Conservation (phyloP, 2,888 invertebrate genomes). For the Lobophora halterata region DNA sequence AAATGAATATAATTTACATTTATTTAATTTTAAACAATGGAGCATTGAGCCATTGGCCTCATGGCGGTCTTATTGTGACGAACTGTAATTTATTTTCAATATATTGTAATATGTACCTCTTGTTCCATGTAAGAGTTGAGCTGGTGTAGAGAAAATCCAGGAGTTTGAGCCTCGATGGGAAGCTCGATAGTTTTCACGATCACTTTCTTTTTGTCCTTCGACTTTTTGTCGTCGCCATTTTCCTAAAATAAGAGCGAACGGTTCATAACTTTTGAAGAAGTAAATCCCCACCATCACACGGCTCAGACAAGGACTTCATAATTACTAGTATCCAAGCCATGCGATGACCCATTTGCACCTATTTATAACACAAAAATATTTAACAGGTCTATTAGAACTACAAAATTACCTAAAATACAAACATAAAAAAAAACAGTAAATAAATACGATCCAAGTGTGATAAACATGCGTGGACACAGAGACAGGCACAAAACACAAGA, state of each 20-base stretch:
- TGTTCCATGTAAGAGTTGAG: slow-evolving; percentile 88
- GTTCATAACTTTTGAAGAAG: slow-evolving; percentile 52
- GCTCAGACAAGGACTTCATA: slow-evolving; percentile 33
- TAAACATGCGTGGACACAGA: slow-evolving; percentile 80
- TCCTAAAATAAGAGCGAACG: slow-evolving; percentile 67
- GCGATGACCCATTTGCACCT: slow-evolving; percentile 77
- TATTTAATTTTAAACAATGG: too few relatives aligned
- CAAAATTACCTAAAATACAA: slow-evolving; percentile 44
- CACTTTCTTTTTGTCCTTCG: slow-evolving; percentile 86
- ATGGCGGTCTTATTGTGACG: too few relatives aligned
- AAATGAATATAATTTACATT: too few relatives aligned
- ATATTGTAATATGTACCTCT: slow-evolving; percentile 86
- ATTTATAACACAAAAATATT: slow-evolving; percentile 33
- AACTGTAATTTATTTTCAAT: too few relatives aligned
- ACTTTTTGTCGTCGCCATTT: slow-evolving; percentile 79
- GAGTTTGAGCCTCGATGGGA: slow-evolving; percentile 88
- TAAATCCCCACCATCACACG: slow-evolving; percentile 63
- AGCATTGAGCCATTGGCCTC: too few relatives aligned
- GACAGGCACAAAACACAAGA: slow-evolving; percentile 52
- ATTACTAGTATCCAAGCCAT: slow-evolving; percentile 48
- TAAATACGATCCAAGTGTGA: slow-evolving; percentile 39
- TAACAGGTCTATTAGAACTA: slow-evolving; percentile 17
- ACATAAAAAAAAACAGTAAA: slow-evolving; percentile 34
- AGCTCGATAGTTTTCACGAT: slow-evolving; percentile 91
- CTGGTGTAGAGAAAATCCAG: slow-evolving; percentile 86